phyloP scores from a whole-genome alignment of 1,140 invertebrate species.

The Venustaconcha ellipsiformis region DNA sequence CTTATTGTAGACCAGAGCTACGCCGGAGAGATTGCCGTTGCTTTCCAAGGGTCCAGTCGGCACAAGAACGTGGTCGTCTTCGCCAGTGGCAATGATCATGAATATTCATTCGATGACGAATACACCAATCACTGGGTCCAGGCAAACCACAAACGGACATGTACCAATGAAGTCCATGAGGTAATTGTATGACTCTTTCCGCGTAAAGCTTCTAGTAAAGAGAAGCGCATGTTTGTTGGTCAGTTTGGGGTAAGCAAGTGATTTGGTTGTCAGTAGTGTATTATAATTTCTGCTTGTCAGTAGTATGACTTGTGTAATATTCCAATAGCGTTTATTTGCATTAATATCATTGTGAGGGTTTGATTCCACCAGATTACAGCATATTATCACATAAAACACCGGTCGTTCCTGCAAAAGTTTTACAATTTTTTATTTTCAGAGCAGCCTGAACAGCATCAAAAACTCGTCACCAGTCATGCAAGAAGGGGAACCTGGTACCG shows the following conservation, averaged over 20 bases:
- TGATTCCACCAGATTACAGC: no score
- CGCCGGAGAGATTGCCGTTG: constrained; percentile 67
- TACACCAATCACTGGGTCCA: constrained; percentile 68
- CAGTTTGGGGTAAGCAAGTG: neutral
- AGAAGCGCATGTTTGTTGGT: neutral
- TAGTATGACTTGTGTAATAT: neutral
- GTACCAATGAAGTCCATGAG: constrained; percentile 66
- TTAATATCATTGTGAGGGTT: no score
- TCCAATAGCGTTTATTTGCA: neutral
- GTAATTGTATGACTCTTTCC: constrained; percentile 39
- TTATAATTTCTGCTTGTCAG: neutral
- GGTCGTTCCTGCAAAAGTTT: neutral
- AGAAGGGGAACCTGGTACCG: constrained; percentile 47
- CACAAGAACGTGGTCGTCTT: constrained; percentile 69
- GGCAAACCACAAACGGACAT: constrained; percentile 61
- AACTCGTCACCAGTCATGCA: constrained; percentile 61
- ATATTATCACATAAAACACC: no score
- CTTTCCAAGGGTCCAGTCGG: constrained; percentile 51
- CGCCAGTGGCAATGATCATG: constrained; percentile 60
- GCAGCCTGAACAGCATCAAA: constrained; percentile 52
- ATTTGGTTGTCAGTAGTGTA: neutral
- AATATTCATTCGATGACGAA: constrained; percentile 67
- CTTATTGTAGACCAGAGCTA: constrained; percentile 72
- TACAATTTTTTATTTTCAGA: constrained; percentile 48
- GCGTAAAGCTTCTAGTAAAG: no score